Conservation (phyloP, 2,113 vertebrate species). For the Sylvia atricapilla region DNA sequence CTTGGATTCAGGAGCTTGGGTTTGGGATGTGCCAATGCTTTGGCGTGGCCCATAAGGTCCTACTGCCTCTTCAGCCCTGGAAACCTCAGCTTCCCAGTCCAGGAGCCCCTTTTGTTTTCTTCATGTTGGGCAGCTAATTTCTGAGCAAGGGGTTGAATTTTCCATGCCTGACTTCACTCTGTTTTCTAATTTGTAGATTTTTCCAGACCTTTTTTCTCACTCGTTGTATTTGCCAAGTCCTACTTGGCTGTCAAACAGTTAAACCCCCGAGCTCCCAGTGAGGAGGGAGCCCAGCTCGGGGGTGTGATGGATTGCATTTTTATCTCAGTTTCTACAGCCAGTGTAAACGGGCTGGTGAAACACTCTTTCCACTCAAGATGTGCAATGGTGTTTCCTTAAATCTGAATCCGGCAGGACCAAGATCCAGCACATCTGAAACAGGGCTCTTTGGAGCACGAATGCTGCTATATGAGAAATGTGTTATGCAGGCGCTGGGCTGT, state of each 20-base stretch:
- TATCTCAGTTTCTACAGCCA: slow-evolving; percentile 35
- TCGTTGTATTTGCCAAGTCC: background rate
- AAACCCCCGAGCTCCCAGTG: background rate
- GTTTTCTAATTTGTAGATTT: background rate
- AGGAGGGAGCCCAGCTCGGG: background rate
- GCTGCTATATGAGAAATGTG: slow-evolving; percentile 49
- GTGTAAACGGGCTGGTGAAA: slow-evolving; percentile 9
- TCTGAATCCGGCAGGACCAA: slow-evolving; percentile 1
- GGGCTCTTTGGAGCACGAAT: slow-evolving; percentile 38
- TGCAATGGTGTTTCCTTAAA: slow-evolving; percentile 22
- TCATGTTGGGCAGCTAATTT: background rate
- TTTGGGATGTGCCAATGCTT: background rate
- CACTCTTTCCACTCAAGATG: slow-evolving; percentile 30
- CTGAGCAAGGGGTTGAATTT: background rate
- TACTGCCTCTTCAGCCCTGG: background rate
- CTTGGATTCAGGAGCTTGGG: background rate
- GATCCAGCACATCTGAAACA: slow-evolving; percentile 28
- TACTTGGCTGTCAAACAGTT: slow-evolving; percentile 16
- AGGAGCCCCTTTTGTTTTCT: background rate
- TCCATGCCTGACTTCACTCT: background rate
- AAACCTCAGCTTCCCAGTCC: background rate
- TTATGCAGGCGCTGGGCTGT: slow-evolving; percentile 36
- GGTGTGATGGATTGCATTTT: slow-evolving; percentile 31
- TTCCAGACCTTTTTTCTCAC: background rate
- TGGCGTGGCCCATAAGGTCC: fast-evolving